Evolutionary conservation across 2,797 vertebrate genomes (phyloP), one percentile per base, ranked within the genome.

Genomic region (Coregonus sp.): DNA sequence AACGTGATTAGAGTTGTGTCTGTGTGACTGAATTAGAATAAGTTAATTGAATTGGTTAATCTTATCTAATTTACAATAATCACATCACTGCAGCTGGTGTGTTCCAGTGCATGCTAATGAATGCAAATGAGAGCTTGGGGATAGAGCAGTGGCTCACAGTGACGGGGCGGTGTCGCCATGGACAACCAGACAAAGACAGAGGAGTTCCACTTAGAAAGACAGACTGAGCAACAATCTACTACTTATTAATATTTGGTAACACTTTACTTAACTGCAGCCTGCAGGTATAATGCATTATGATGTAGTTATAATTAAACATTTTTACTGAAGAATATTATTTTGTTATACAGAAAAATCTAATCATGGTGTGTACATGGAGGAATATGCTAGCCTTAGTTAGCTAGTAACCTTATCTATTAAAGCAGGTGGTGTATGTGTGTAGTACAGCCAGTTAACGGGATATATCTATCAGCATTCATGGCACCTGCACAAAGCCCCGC

Each of bases 11-110:
- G 50, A 35, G 70, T 75, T 67, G n/a, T 66, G 20, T 66, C 73
- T 56, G 20, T 37, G n/a, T 84, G 74, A 86, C 80, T 81, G 68
- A 81, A 88, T 88, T 85, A 83, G 69, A 84, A 82, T 73, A 80
- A 52, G 67, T 56, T 85, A 85, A 88, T 86, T 82, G 75, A 87
- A 81, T 85, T 76, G 65, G 76, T 78, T 54, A 77, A 79, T 79
- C 79, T 87, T 78, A 81, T 87, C 81, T 82, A 82, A 85, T 86
- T 68, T 75, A 51, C 29, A 70, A 65, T 79, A 85, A 85, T 86
- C 81, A 79, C 77, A 78, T 78, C 59, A 78, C 61, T 73, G 79
- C 87, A 87, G 85, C 83, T 83, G 84, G 75, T 81, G 74, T 54
- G 72, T 76, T 83, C 77, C 70, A 65, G 61, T 2, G 50, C 25